Base-by-base conservation (phyloP, 2,113 vertebrate genomes). In the Megaceryle torquata region DNA sequence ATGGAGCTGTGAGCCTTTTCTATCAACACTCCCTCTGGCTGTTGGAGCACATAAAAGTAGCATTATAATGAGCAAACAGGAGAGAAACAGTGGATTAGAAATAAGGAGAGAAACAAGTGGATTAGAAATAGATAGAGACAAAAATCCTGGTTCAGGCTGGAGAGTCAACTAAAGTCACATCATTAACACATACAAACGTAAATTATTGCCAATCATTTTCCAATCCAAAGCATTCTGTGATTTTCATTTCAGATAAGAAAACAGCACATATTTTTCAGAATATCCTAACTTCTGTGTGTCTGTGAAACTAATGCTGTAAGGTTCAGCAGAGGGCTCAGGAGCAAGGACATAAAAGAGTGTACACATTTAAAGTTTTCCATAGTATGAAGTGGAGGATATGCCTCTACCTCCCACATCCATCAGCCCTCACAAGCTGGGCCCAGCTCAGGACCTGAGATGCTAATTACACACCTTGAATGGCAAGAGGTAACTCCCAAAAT, bases 11-110 rank as follows among this genome's bases (percentile, higher is more conserved):
- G 93, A 68, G 95, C 87, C 85, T 97, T 97, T 92, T 98, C 98
- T 90, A 97, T 92, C 24, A 96, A 72, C 72, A 98, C 88, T 60
- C 97, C 98, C 77, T 97, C 95, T 21, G 98, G 97, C 97, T 98
- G 94, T 87, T 74, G 64, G 24, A 78, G 46, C 43, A 89, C 91
- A 88, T 26, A 76, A 56, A 86, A 79, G 41, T 21, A 89, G 41
- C 9, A 59, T 95, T 89, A 54, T 61, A 86, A 71, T 50, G 56
- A 83, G 43, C 43, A 75, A 35, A 35, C 22, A 60, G 33, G 43
- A 89, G 48, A 92, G n/a, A 89, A 87, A 94, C 0, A 6, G 54
- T 37, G 37, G 33, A 78, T 89, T 61, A 37, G 37, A 37, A 37
- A 37, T 37, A 37, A 37, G 37, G 37, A 37, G 37, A 37, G 37